Percentiles rank a stretch among this genome's conserved stretches.
Conservation (phyloP, 1,140 invertebrate species). For the Solenopsis invicta region DNA sequence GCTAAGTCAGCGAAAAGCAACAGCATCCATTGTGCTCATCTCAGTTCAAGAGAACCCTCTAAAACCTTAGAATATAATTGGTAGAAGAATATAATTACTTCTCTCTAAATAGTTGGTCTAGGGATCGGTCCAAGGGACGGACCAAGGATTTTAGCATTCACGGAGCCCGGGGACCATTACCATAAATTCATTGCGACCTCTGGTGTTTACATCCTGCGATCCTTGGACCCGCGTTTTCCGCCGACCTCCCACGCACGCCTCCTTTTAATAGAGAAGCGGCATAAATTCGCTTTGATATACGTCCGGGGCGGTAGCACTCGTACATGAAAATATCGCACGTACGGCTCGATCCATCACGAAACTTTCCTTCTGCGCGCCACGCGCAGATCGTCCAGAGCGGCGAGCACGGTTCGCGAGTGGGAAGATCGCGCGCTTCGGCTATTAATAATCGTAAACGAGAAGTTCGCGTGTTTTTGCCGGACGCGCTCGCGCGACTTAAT, state of each 20-base stretch:
- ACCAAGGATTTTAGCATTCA: conserved; percentile 24
- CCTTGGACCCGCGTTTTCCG: conserved; percentile 27
- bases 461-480: conserved; percentile 62
- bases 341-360: conserved; percentile 52
- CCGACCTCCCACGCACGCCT: conserved; percentile 15
- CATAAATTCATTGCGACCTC: conserved; percentile 41
- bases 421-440: conserved; percentile 56
- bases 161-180: neutral
- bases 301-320: conserved; percentile 33
- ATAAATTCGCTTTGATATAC: conserved; percentile 59
- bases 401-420: conserved; percentile 37
- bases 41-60: neutral
- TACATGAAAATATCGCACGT: conserved; percentile 56
- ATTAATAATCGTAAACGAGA: conserved; percentile 65
- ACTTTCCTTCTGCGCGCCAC: conserved; percentile 42
- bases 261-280: conserved; percentile 46
- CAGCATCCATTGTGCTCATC: neutral
- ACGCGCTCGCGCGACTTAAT: conserved; percentile 51
- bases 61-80: conserved; percentile 15
- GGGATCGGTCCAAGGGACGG: neutral
- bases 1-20: neutral
- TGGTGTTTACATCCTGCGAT: conserved; percentile 4
- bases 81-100: neutral
- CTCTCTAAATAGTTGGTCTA: no score
- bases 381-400: conserved; percentile 45